A percentile compares a stretch with the other conserved stretches of the same genome.
Conservation (phyloP, 2,888 invertebrate genomes). For the Hemaris fuciformis region DNA sequence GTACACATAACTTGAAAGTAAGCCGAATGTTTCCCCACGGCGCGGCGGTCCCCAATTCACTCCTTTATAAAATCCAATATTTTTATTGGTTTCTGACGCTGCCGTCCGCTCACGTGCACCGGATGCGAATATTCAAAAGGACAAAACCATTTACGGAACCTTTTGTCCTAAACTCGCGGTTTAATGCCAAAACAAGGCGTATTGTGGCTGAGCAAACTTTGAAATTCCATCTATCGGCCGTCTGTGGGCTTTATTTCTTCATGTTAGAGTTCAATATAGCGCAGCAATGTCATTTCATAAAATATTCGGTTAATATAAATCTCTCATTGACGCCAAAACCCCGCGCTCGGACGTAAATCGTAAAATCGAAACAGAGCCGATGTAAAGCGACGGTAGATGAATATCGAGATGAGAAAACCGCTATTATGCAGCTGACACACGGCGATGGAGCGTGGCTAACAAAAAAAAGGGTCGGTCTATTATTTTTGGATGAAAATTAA, state of each 20-base stretch:
- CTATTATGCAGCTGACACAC: slow-evolving; percentile 58
- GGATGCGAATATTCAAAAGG: slow-evolving; percentile 66
- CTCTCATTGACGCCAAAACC: slow-evolving; percentile 56
- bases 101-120: slow-evolving; percentile 67
- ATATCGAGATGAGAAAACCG: slow-evolving; percentile 72
- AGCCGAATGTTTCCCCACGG: not conserved
- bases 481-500: no score
- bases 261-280: slow-evolving; percentile 40
- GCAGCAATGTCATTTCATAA: slow-evolving; percentile 11
- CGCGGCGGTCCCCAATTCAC: not conserved
- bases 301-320: slow-evolving; percentile 12
- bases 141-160: slow-evolving; percentile 59
- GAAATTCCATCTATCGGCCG: not conserved
- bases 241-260: slow-evolving; percentile 17
- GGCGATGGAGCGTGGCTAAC: slow-evolving; percentile 23
- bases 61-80: slow-evolving; percentile 41
- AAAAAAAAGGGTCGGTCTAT: not conserved
- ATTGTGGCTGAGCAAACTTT: slow-evolving; percentile 34
- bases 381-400: slow-evolving; percentile 72
- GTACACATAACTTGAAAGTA: not conserved
- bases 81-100: slow-evolving; percentile 46
- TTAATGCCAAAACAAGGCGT: slow-evolving; percentile 66
- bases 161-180: slow-evolving; percentile 61
- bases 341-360: slow-evolving; percentile 60
- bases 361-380: slow-evolving; percentile 73